Evolutionary conservation across 2,888 invertebrate species (phyloP).

Genomic region (Prionchulus punctatus): DNA sequence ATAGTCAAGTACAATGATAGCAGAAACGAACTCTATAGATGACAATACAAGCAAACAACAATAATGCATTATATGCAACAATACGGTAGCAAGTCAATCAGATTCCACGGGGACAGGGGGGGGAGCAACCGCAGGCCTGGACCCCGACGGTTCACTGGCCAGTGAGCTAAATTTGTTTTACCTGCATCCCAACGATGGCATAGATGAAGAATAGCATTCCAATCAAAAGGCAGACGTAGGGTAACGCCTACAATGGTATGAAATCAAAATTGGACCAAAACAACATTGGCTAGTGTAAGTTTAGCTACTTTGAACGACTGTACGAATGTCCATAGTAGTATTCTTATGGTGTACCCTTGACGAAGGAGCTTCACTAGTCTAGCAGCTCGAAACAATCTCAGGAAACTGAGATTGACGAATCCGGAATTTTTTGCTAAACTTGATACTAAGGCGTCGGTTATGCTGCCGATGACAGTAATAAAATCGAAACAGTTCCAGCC

Average conservation of each 20-base stretch:
- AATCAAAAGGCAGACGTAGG: constrained; percentile 98
- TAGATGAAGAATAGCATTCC: constrained; percentile 99
- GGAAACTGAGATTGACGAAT: constrained; percentile 95
- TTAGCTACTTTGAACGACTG: constrained; percentile 82
- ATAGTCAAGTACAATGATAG: too few species aligned
- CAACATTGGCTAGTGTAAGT: not conserved
- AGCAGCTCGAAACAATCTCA: constrained; percentile 95
- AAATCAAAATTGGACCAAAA: not conserved
- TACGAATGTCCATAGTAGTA: constrained; percentile 98
- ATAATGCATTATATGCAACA: too few species aligned
- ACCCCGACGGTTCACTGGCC: too few species aligned
- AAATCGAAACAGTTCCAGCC: constrained; percentile 99
- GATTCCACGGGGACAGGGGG: too few species aligned
- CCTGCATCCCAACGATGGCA: constrained; percentile 96
- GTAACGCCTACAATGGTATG: constrained; percentile 57
- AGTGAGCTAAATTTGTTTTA: too few species aligned
- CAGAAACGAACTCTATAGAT: too few species aligned
- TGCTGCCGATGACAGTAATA: constrained; percentile 98
- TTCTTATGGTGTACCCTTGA: constrained; percentile 98
- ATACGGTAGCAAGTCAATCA: too few species aligned
- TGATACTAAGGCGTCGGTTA: constrained; percentile 93
- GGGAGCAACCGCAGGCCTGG: too few species aligned
- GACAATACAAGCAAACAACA: too few species aligned
- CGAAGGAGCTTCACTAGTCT: constrained; percentile 94
- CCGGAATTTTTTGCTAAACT: constrained; percentile 53